Base-by-base conservation (phyloP, 2,797 vertebrate genomes). In the Notolabrus celidotus region DNA sequence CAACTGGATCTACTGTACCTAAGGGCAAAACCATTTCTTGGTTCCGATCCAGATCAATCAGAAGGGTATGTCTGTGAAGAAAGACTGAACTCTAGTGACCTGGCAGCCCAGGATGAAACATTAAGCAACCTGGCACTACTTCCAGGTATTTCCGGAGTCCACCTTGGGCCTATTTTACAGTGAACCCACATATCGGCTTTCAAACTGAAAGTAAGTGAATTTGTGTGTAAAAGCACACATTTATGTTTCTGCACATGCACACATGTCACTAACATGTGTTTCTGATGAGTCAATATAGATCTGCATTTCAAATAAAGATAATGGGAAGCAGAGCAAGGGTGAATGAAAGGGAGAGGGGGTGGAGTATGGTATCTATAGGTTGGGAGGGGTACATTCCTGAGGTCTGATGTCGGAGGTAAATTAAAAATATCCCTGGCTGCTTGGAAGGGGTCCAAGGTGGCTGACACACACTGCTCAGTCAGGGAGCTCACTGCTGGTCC, bases 301-400 rank as follows among this genome's bases (percentile, higher is more conserved):
- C 95, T 96, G 94, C 96, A 98, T 97, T 97, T 97, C 91, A 93
- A 95, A 94, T 95, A 97, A 96, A 96, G 95, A 95, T 97, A 97
- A 97, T 96, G 94, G 92, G 91, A 96, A 97, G 93, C 95, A 97
- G 95, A 94, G 88, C 91, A 89, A 89, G 89, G 89, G 91, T 90
- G 92, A 95, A 95, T 94, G 92, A 85, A 87, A 86, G 85, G 66
- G 68, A 83, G 59, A 46, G 49, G 67, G 73, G 75, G 59, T 31
- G 59, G 73, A 34, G 77, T 66, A 72, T 77, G 80, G 90, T 92
- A 94, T 97, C 95, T 94, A 93, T 95, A 84, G 74, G 90, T 84
- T 81, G 93, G 95, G 93, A 93, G 91, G 94, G 91, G 7, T 29
- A 59, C 87, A 92, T 92, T 91, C 91, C 88, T 89, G 67, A 80